Conservation (phyloP, 2,797 vertebrate genomes). For the Sebastes oblongus region DNA sequence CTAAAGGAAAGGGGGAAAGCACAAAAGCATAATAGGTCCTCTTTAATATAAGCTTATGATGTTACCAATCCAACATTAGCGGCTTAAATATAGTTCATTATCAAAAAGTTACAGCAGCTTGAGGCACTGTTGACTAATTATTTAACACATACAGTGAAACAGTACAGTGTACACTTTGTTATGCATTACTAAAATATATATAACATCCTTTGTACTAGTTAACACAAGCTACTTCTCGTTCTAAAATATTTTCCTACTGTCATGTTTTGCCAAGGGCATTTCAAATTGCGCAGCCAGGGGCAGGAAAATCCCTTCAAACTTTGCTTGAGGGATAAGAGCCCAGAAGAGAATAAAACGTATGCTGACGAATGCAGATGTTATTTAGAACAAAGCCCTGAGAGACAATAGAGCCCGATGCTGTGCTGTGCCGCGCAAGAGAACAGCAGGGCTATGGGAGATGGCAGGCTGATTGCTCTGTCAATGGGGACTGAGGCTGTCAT, state of each 20-base stretch:
- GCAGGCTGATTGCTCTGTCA: conserved; percentile 73
- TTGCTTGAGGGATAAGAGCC: conserved; percentile 63
- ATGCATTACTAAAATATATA: conserved; percentile 4
- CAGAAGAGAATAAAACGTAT: conserved; percentile 63
- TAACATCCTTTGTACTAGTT: conserved; percentile 15
- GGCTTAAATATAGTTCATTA: background rate
- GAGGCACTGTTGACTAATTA: conserved; percentile 1
- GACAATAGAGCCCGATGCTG: conserved; percentile 67
- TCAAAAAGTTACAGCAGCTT: conserved; percentile 1
- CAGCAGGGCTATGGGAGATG: conserved; percentile 68
- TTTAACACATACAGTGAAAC: conserved; percentile 7
- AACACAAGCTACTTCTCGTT: conserved; percentile 22
- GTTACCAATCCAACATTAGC: background rate
- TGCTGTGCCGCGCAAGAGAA: conserved; percentile 55
- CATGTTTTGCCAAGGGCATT: conserved; percentile 71
- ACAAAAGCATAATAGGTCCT: too few relatives aligned
- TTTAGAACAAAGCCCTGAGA: conserved; percentile 72
- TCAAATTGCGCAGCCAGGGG: conserved; percentile 44
- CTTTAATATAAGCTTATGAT: background rate
- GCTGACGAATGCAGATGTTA: conserved; percentile 80
- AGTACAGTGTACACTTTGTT: background rate
- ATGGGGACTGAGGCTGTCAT: conserved; percentile 70
- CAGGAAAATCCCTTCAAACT: conserved; percentile 78
- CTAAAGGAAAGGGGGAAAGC: too few relatives aligned
- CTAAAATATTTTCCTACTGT: conserved; percentile 39